phyloP scores from a whole-genome alignment of 2,888 invertebrate species.

The Agrotis ipsilon region DNA sequence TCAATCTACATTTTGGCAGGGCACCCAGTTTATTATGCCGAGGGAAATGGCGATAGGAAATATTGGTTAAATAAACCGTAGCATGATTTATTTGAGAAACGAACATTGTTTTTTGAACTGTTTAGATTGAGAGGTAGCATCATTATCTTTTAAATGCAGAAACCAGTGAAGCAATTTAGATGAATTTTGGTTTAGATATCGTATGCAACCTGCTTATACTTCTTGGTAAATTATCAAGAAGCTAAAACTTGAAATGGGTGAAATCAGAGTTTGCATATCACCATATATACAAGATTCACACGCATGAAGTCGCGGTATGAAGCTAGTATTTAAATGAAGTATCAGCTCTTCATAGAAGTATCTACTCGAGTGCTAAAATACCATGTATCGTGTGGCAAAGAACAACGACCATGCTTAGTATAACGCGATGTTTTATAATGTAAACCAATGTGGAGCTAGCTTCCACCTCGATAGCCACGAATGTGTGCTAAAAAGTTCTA shows the following conservation, averaged over 20 bases:
- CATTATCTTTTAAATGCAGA: too few relatives aligned
- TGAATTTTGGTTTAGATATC: too few relatives aligned
- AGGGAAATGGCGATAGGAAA: constrained; percentile 39
- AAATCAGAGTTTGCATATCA: too few relatives aligned
- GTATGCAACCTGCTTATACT: too few relatives aligned
- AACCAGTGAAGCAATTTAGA: too few relatives aligned
- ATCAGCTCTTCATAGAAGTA: neutral
- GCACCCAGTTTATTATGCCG: constrained; percentile 48
- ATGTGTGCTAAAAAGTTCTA: constrained; percentile 24
- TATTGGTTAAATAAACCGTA: constrained; percentile 17
- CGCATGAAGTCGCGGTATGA: too few relatives aligned
- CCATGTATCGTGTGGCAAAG: constrained; percentile 19
- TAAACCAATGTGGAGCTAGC: constrained; percentile 15
- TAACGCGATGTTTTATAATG: constrained; percentile 21
- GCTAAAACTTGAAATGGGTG: too few relatives aligned
- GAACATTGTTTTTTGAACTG: neutral
- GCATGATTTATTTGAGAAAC: constrained; percentile 19
- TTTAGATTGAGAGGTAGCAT: neutral
- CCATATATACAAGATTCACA: too few relatives aligned
- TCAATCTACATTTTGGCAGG: constrained; percentile 57
- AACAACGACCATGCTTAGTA: constrained; percentile 11
- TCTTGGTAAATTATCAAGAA: too few relatives aligned
- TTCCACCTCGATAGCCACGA: constrained; percentile 20
- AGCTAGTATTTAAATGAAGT: neutral
- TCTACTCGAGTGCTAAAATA: neutral